phyloP scores from a whole-genome alignment of 2,888 invertebrate genomes.

The Amblyjoppa fuscipennis region DNA sequence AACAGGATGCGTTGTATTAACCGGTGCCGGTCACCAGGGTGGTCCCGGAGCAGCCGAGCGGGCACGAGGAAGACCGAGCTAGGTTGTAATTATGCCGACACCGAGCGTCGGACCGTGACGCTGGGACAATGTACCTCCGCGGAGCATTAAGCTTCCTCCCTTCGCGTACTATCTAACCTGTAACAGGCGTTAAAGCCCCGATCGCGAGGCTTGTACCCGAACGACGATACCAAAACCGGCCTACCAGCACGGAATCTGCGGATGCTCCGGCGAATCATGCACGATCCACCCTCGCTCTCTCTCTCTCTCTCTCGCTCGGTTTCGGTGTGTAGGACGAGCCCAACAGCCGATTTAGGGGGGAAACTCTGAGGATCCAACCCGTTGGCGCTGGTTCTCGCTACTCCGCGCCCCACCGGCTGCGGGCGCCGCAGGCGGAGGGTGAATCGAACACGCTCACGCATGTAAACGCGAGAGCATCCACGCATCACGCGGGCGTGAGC shows the following conservation, averaged over 20 bases:
- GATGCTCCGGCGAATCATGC: constrained; percentile 51
- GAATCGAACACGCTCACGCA: constrained; percentile 54
- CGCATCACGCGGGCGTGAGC: constrained; percentile 53
- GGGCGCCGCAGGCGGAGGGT: constrained; percentile 26
- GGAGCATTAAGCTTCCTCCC: constrained; percentile 66
- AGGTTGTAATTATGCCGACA: constrained; percentile 55
- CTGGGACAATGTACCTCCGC: constrained; percentile 63
- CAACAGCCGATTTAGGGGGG: constrained; percentile 53
- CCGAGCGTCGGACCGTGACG: constrained; percentile 40
- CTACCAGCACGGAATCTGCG: not conserved
- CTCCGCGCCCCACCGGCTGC: constrained; percentile 31
- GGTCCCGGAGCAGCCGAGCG: not conserved
- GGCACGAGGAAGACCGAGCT: constrained; percentile 15
- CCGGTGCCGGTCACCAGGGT: constrained; percentile 36
- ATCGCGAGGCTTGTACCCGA: constrained; percentile 67
- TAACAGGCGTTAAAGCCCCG: constrained; percentile 73
- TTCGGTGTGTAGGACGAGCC: constrained; percentile 19
- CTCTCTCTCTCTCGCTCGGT: no score
- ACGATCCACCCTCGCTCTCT: constrained; percentile 35
- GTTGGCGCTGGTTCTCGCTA: constrained; percentile 1
- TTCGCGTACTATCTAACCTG: constrained; percentile 57
- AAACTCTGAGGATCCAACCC: constrained; percentile 26
- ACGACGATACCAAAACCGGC: constrained; percentile 36
- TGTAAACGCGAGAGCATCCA: constrained; percentile 58
- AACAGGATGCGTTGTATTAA: constrained; percentile 59